Evolutionary conservation across 2,888 invertebrate species (phyloP), one percentile per base, ranked within the genome.

Genomic region (Tiphia femorata): DNA sequence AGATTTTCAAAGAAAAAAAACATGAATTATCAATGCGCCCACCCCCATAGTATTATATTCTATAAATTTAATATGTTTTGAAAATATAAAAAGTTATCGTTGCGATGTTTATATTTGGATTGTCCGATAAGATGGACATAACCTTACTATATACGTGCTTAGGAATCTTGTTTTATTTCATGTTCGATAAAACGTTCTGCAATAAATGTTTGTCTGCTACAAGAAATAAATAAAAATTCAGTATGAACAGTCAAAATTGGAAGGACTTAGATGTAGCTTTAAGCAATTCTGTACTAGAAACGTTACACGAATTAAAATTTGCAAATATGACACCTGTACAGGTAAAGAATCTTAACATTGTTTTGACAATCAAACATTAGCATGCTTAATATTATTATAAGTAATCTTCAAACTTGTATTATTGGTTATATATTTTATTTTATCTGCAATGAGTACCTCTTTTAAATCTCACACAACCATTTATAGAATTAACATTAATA

Each of bases 321-420:
- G 73, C 79, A 14, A 78, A 80, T 10, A 88, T 89, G 86, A 90
- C 90, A 19, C 89, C 90, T 7, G 88, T 89, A 1, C 87, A 87
- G 81, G 86, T 86, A 76, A 64, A 50, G 30, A 35, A 21, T 20
- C 8, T 10, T 42, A 10, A 17, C 4, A n/a, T 30, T 30, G n/a
- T 30, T 2, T n/a, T 30, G 30, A 30, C 10, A 29, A 25, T 25
- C 8, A 5, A 25, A 25, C 25, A 25, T 5, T 25, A 6, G 8
- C 25, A 25, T 8, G 6, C 4, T 5, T 33, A 16, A 12, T 8
- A 33, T 33, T n/a, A n/a, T 14, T 12, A 6, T 12, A 12, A 1
- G 7, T 30, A 30, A n/a, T n/a, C n/a, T n/a, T 30, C 30, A 2
- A 30, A 30, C 30, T 30, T 12, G 3, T 3, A 30, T 12, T 1